These are phyloP conservation scores for Phragmatobia fuliginosa DNA, from an alignment of 2,888 invertebrate genomes.

Conservation along the genomic window DNA sequence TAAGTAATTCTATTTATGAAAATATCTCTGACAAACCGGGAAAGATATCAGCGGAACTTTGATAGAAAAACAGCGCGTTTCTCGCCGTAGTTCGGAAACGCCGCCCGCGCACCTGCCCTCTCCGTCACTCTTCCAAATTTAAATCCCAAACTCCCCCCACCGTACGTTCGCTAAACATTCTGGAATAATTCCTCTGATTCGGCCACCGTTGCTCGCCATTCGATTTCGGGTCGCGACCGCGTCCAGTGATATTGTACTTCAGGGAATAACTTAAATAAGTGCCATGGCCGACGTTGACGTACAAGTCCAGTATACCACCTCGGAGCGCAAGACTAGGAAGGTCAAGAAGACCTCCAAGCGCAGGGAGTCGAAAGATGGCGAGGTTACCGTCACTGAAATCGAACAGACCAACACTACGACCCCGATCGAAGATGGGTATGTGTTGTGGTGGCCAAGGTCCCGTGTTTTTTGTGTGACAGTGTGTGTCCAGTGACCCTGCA, in stretches of 20 bases:
- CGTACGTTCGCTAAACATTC: slow-evolving; percentile 81
- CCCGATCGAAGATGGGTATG: slow-evolving; percentile 93
- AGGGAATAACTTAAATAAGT: slow-evolving; percentile 62
- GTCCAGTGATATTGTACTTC: slow-evolving; percentile 80
- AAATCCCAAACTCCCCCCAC: slow-evolving; percentile 85
- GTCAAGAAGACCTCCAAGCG: slow-evolving; percentile 94
- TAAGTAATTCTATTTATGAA: slow-evolving; percentile 1
- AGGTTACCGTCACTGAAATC: slow-evolving; percentile 94
- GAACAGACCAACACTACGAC: slow-evolving; percentile 89
- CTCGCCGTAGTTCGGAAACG: slow-evolving; percentile 71
- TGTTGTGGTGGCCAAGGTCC: slow-evolving; percentile 88
- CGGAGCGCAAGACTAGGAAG: slow-evolving; percentile 96
- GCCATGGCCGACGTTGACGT: slow-evolving; percentile 96
- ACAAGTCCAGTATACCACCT: slow-evolving; percentile 94
- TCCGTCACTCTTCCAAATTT: slow-evolving; percentile 87
- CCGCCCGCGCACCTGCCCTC: slow-evolving; percentile 87
- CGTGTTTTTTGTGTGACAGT: slow-evolving; percentile 65
- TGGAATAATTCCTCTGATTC: slow-evolving; percentile 86
- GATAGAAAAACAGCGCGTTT: slow-evolving; percentile 67
- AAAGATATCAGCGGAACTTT: slow-evolving; percentile 62
- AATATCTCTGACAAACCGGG: slow-evolving; percentile 59
- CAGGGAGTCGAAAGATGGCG: slow-evolving; percentile 91
- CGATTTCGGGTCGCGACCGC: slow-evolving; percentile 87
- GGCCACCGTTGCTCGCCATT: slow-evolving; percentile 84
- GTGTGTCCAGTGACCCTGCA: slow-evolving; percentile 70